phyloP scores from a whole-genome alignment of 2,797 vertebrate genomes.

The Poeciliopsis turneri region DNA sequence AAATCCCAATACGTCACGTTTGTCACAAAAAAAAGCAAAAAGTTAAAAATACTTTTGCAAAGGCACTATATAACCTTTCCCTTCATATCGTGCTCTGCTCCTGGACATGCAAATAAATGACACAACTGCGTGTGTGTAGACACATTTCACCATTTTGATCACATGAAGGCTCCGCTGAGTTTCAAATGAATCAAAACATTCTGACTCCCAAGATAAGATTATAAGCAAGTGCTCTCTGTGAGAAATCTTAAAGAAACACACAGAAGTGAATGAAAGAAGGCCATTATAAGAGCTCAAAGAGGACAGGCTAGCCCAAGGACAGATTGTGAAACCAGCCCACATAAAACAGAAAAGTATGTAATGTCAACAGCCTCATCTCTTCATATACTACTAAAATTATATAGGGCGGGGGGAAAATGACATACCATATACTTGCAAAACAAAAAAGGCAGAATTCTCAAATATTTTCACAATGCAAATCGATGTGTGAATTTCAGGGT shows the following conservation, averaged over 20 bases:
- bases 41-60: background rate
- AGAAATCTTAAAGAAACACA: slow-evolving; percentile 8
- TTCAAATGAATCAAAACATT: slow-evolving; percentile 10
- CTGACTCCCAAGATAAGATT: background rate
- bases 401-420: background rate
- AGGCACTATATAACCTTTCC: background rate
- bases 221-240: background rate
- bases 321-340: slow-evolving; percentile 26
- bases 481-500: slow-evolving; percentile 5
- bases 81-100: background rate
- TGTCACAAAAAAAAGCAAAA: background rate
- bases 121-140: background rate
- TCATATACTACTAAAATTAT: background rate
- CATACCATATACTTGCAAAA: slow-evolving; percentile 12
- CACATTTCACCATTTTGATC: slow-evolving; percentile 4
- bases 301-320: slow-evolving; percentile 31
- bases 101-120: background rate
- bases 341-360: slow-evolving; percentile 22
- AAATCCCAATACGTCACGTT: background rate
- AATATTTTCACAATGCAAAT: background rate
- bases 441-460: background rate
- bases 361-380: slow-evolving; percentile 10
- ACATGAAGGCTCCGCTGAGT: slow-evolving; percentile 6
- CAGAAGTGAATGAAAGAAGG: slow-evolving; percentile 10
- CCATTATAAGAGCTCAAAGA: slow-evolving; percentile 33